Evolutionary conservation across 2,888 invertebrate genomes (phyloP).

Genomic region (Julus scanicus): DNA sequence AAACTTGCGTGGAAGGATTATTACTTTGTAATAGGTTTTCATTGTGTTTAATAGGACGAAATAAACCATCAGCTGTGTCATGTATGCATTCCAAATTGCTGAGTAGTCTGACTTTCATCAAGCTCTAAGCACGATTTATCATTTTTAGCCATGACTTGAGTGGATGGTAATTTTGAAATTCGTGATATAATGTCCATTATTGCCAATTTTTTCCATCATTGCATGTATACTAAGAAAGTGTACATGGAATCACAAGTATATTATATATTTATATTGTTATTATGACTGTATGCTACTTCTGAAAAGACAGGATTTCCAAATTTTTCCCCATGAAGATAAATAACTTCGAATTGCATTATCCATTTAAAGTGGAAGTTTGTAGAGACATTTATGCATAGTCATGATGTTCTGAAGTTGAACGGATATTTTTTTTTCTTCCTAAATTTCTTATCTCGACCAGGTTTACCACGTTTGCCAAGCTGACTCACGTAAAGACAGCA

Average conservation of each 20-base stretch:
- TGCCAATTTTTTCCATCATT: too few species aligned
- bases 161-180: too few species aligned
- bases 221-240: too few species aligned
- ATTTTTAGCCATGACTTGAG: too few species aligned
- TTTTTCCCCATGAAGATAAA: too few species aligned
- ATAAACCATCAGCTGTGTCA: neutral
- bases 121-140: neutral
- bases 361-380: too few species aligned
- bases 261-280: too few species aligned
- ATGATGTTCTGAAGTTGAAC: neutral
- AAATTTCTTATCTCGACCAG: conserved; percentile 34
- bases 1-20: neutral
- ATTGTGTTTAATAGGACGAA: neutral
- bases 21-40: neutral
- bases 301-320: too few species aligned
- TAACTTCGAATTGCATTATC: too few species aligned
- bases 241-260: too few species aligned
- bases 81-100: neutral
- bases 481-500: conserved; percentile 56
- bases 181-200: too few species aligned
- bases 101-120: neutral
- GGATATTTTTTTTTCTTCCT: neutral
- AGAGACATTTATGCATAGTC: neutral
- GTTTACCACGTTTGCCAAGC: conserved; percentile 57
- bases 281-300: too few species aligned